Conservation (phyloP, 2,113 vertebrate genomes). For the Callocephalon fimbriatum region DNA sequence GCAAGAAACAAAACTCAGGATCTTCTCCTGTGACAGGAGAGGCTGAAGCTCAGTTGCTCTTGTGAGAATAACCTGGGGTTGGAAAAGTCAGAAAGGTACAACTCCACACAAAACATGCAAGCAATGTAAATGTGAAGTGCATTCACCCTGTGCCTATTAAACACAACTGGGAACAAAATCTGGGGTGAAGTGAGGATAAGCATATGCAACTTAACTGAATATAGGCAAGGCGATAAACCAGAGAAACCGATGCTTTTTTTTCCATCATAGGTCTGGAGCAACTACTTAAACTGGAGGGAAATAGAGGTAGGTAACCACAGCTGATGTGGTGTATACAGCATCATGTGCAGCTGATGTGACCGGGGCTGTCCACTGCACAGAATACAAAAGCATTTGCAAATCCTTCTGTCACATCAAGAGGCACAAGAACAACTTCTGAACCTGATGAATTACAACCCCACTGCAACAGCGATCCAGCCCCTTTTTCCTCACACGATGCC, state of each 20-base stretch:
- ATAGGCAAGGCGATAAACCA: not conserved
- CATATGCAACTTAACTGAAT: not conserved
- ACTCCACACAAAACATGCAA: not conserved
- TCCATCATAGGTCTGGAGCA: not conserved
- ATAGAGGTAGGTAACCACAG: not conserved
- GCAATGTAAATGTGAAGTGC: not conserved
- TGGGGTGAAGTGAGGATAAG: not conserved
- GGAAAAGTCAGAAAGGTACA: not conserved
- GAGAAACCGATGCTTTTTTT: not conserved
- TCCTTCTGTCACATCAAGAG: not conserved
- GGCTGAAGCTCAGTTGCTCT: not conserved
- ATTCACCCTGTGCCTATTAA: not conserved
- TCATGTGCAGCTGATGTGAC: rapidly evolving
- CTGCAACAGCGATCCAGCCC: not conserved
- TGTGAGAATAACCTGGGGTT: not conserved
- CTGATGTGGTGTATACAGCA: not conserved
- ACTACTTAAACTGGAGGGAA: not conserved
- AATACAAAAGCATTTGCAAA: not conserved
- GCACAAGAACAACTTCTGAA: not conserved
- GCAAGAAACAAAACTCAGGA: not conserved
- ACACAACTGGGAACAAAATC: not conserved
- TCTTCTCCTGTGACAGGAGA: not conserved
- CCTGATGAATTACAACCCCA: not conserved
- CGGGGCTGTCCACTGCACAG: not conserved
- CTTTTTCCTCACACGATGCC: not conserved